Conservation (phyloP, 2,888 invertebrate genomes). For the Prosopocoilus inquinatus region DNA sequence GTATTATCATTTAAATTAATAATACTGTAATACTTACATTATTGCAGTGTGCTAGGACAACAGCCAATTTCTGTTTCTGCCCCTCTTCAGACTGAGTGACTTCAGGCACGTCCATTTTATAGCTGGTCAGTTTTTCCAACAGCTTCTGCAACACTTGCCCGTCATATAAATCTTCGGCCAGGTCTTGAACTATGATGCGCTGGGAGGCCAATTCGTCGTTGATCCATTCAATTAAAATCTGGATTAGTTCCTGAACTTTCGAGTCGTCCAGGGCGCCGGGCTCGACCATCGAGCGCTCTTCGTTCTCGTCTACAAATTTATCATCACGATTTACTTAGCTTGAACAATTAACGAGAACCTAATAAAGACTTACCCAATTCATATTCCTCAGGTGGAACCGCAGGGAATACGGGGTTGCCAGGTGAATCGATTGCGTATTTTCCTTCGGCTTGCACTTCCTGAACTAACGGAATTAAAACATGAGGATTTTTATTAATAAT, state of each 20-base stretch:
- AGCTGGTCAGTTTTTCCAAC: slow-evolving; percentile 80
- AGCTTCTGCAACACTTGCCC: slow-evolving; percentile 81
- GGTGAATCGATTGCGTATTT: slow-evolving; percentile 96
- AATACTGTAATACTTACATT: slow-evolving; percentile 55
- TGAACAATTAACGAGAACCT: neutral
- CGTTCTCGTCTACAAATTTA: slow-evolving; percentile 80
- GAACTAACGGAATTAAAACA: slow-evolving; percentile 57
- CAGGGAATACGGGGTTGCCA: slow-evolving; percentile 83
- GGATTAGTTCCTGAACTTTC: slow-evolving; percentile 79
- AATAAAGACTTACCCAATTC: slow-evolving; percentile 67
- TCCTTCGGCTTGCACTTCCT: slow-evolving; percentile 93
- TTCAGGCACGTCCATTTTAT: slow-evolving; percentile 93
- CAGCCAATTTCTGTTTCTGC: slow-evolving; percentile 89
- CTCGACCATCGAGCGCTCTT: slow-evolving; percentile 94
- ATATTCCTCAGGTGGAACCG: slow-evolving; percentile 92
- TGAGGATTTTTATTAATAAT: neutral
- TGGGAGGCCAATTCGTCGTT: slow-evolving; percentile 96
- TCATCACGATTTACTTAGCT: neutral
- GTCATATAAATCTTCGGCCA: slow-evolving; percentile 96
- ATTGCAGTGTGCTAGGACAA: slow-evolving; percentile 87
- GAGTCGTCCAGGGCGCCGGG: slow-evolving; percentile 84
- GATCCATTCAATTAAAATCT: slow-evolving; percentile 94
- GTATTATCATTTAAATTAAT: neutral
- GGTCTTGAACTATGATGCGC: slow-evolving; percentile 93
- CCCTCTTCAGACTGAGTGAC: slow-evolving; percentile 98